Evolutionary conservation across 1,140 invertebrate genomes (phyloP), one percentile per base, ranked within the genome.

Genomic region (Drosophila kepulauana): DNA sequence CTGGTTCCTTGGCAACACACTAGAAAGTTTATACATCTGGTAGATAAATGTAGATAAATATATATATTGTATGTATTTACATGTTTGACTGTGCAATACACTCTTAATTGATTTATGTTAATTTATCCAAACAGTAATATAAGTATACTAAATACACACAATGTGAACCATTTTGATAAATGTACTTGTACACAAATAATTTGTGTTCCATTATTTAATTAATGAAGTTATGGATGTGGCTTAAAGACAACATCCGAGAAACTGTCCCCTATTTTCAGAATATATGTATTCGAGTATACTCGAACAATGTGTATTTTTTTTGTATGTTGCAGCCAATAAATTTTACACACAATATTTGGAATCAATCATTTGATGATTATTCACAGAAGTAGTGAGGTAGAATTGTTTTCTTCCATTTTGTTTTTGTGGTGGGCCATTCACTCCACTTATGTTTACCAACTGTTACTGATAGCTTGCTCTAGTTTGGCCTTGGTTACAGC

Each of bases 301-400:
- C 30, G 30, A 6, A 33, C 30, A 33, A 33, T 59, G 1, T 67
- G 8, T 59, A 8, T 52, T 1, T 59, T 63, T 11, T 48, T 25
- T 74, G 30, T 56, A 46, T 41, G 43, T 15, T 41, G 41, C 20
- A 38, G 56, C 46, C 41, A 28, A 65, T 30, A 65, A 68, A 77
- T 35, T 73, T 80, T 70, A 59, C 56, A 65, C 73, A 76, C 76
- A 81, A 63, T 70, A 38, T 76, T 79, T 91, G 79, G 75, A 78
- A 76, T 91, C 67, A 78, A 86, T 88, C 85, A 85, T 87, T 86
- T 81, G 49, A 89, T 89, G 76, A 81, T 81, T 82, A 86, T 91
- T 92, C 91, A 91, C 91, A 92, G 91, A 82, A 89, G 63, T 89
- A 74, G 79, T 92, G 91, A 92, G 91, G 91, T 92, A 92, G 90